These are phyloP conservation scores for Zaprionus gabonicus DNA, from an alignment of 1,140 invertebrate genomes.

Conservation along the genomic window DNA sequence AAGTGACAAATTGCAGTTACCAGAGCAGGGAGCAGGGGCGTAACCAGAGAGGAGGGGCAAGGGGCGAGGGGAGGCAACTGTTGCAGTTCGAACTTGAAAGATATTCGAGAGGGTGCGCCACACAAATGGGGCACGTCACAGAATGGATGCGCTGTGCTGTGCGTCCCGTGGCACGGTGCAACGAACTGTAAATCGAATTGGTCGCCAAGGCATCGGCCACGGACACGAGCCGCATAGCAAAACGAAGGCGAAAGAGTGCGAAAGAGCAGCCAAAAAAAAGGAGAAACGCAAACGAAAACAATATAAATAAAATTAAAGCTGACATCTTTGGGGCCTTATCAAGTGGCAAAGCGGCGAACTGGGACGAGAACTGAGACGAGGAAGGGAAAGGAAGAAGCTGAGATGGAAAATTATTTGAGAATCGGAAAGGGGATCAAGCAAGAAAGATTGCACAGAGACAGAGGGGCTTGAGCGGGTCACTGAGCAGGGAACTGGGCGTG, in stretches of 20 bases:
- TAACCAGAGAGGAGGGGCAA: neutral
- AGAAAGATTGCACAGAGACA: too few species aligned
- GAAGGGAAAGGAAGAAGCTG: neutral
- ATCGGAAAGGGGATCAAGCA: too few species aligned
- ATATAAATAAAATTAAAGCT: slow-evolving; percentile 34
- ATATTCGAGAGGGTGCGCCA: slow-evolving; percentile 57
- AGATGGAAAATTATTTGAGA: neutral
- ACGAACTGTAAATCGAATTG: slow-evolving; percentile 64
- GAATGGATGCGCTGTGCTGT: slow-evolving; percentile 7
- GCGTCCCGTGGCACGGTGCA: slow-evolving; percentile 44
- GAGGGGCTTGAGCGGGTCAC: neutral
- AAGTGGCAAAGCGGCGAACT: slow-evolving; percentile 20
- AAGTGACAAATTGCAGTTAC: slow-evolving; percentile 76
- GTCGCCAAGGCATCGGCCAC: slow-evolving; percentile 9
- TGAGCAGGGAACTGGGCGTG: neutral
- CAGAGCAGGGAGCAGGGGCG: neutral
- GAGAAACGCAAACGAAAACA: neutral
- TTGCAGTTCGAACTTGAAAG: slow-evolving; percentile 70
- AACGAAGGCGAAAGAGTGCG: neutral
- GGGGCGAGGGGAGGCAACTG: neutral
- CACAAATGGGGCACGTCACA: slow-evolving; percentile 22
- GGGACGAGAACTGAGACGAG: neutral
- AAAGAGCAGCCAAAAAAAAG: slow-evolving; percentile 5
- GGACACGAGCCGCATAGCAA: slow-evolving; percentile 4
- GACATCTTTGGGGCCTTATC: slow-evolving; percentile 41